Percentiles rank a stretch among this genome's conserved stretches.
Conservation (phyloP, 1,140 invertebrate genomes). For the Teleogryllus occipitalis region DNA sequence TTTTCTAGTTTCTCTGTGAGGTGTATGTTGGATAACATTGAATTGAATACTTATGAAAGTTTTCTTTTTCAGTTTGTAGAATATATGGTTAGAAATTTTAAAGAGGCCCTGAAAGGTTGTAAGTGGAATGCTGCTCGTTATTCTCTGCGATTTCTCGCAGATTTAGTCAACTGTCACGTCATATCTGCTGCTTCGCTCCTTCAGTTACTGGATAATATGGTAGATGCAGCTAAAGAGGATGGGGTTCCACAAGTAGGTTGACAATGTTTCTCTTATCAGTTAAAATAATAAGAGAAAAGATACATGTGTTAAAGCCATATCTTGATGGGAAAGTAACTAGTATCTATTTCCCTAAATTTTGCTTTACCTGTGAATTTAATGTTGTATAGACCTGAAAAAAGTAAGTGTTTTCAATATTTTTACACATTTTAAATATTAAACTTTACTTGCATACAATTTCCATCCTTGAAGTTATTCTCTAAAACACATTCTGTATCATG, state of each 20-base stretch:
- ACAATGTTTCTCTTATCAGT: background rate
- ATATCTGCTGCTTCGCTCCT: constrained; percentile 86
- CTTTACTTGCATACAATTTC: no score
- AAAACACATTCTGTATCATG: no score
- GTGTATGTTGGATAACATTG: no score
- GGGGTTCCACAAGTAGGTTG: constrained; percentile 63
- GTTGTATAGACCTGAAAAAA: no score
- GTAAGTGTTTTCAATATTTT: no score
- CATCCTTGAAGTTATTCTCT: no score
- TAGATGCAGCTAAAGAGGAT: constrained; percentile 91
- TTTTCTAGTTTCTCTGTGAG: no score
- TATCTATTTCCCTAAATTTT: no score
- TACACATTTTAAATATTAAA: no score
- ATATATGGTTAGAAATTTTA: constrained; percentile 86
- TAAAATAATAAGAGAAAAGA: background rate
- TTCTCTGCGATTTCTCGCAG: constrained; percentile 83
- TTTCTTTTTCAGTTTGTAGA: constrained; percentile 68
- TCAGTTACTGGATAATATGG: constrained; percentile 85
- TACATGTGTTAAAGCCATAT: no score
- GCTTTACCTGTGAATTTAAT: no score
- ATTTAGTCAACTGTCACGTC: constrained; percentile 95
- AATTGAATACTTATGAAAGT: constrained; percentile 8
- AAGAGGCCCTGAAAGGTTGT: constrained; percentile 80
- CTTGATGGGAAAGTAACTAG: no score
- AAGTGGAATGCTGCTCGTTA: constrained; percentile 89